phyloP scores from a whole-genome alignment of 2,888 invertebrate genomes.

The Drosophila multiciliata region DNA sequence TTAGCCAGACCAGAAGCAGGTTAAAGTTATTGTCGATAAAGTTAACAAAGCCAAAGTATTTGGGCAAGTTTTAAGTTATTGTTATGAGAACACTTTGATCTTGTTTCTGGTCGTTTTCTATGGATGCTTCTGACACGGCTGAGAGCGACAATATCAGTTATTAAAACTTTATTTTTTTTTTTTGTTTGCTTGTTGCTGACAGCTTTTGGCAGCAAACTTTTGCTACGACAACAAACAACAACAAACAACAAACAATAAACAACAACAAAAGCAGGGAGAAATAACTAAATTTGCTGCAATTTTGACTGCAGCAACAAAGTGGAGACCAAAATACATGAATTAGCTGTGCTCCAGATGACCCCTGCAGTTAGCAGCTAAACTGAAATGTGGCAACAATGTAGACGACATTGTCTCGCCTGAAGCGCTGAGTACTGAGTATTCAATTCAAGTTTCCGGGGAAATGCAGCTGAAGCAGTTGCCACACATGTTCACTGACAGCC shows the following conservation, averaged over 20 bases:
- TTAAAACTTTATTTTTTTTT: constrained; percentile 42
- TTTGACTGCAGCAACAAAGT: constrained; percentile 13
- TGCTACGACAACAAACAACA: constrained; percentile 6
- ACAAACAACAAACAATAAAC: background rate
- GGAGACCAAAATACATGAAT: constrained; percentile 39
- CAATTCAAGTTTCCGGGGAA: background rate
- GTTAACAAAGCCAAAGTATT: constrained; percentile 46
- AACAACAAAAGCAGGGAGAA: constrained; percentile 20
- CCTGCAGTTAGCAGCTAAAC: constrained; percentile 3
- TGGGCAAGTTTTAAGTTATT: constrained; percentile 59
- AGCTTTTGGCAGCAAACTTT: constrained; percentile 37
- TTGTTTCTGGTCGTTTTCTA: constrained; percentile 6
- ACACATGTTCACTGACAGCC: background rate
- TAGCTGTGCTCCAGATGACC: constrained; percentile 24
- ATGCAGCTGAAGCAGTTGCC: background rate
- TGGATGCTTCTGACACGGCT: constrained; percentile 40
- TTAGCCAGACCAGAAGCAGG: background rate
- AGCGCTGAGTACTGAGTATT: background rate
- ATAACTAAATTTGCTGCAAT: constrained; percentile 29
- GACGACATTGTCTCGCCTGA: background rate
- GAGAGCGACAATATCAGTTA: constrained; percentile 55
- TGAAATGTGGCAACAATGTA: constrained; percentile 36
- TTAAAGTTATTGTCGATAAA: constrained; percentile 46
- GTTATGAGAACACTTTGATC: constrained; percentile 47
- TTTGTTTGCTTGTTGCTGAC: constrained; percentile 36